Evolutionary conservation across 1,140 invertebrate genomes (phyloP), one percentile per base, ranked within the genome.

Genomic region (Chironomus striatipennis): DNA sequence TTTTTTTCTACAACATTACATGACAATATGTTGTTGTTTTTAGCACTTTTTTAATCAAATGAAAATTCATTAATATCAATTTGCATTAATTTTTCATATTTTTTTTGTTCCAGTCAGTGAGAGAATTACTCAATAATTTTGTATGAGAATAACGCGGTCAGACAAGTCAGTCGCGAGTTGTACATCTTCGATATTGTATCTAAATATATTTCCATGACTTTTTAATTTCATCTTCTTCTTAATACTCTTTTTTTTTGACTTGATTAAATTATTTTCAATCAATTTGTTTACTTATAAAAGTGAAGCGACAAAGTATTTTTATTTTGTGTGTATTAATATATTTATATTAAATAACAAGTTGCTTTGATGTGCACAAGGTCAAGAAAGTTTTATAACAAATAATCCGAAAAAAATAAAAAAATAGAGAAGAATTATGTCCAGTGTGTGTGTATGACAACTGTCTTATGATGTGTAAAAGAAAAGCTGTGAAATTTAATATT

Each of bases 21-120:
- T 7, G 47, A 57, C 9, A 12, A 10, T 12, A 57, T 57, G 10
- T 10, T 57, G 10, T 10, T 57, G 47, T 57, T 57, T 57, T 57
- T 57, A 57, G 12, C 9, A 5, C 47, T 57, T 57, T 12, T 57
- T 57, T 57, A 57, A 57, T 57, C 47, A 57, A 57, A 57, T 57
- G 47, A 57, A 57, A 57, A 57, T 57, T 57, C 47, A 57, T 57
- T 57, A 57, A 57, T 57, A 57, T 57, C 47, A 57, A 57, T 57
- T 57, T 57, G 47, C 47, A 57, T 57, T 57, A 57, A 57, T 57
- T 57, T n/a, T n/a, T n/a, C n/a, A n/a, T n/a, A n/a, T n/a, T n/a
- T n/a, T n/a, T n/a, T 57, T 57, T 5, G 12, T 57, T 34, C n/a
- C 47, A 57, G 47, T 57, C n/a, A 57, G 43, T 57, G 47, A 57